Percentiles rank a stretch among this genome's conserved stretches.
These are phyloP conservation scores for Macrocentrus cingulum DNA, from an alignment of 1,140 invertebrate species.

Conservation along the genomic window DNA sequence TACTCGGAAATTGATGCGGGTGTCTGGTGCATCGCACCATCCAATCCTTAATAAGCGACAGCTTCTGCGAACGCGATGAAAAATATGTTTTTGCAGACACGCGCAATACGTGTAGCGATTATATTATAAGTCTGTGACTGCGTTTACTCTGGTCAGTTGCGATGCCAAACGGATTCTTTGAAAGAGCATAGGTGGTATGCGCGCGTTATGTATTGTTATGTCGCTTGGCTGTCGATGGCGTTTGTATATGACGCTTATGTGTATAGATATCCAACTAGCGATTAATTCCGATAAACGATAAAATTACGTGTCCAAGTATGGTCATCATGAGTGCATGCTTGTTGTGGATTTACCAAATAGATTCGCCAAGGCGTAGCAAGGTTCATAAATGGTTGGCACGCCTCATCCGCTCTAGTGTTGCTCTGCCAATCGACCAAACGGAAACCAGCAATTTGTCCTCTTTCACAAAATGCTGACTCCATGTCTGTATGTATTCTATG, in stretches of 20 bases:
- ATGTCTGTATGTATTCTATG: slow-evolving; percentile 21
- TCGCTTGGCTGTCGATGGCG: too few species aligned
- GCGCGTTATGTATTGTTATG: background rate
- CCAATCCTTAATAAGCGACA: slow-evolving; percentile 36
- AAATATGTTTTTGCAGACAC: slow-evolving; percentile 51
- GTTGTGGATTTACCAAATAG: slow-evolving; percentile 31
- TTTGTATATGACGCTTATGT: too few species aligned
- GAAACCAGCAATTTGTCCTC: slow-evolving; percentile 46
- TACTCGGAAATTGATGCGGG: slow-evolving; percentile 36
- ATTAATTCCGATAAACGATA: slow-evolving; percentile 21
- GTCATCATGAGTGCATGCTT: slow-evolving; percentile 19
- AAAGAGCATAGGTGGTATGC: too few species aligned
- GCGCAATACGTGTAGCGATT: slow-evolving; percentile 50
- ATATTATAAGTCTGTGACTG: slow-evolving; percentile 37
- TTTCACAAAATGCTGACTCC: slow-evolving; percentile 34
- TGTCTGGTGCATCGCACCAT: slow-evolving; percentile 41
- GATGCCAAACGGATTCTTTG: background rate
- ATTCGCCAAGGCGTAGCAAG: slow-evolving; percentile 40
- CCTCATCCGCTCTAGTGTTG: slow-evolving; percentile 48
- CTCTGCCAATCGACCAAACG: slow-evolving; percentile 34
- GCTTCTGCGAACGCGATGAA: slow-evolving; percentile 48
- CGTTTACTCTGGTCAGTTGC: slow-evolving; percentile 1
- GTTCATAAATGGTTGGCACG: slow-evolving; percentile 49
- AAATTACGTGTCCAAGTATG: slow-evolving; percentile 24
- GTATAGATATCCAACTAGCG: background rate